Evolutionary conservation across 2,113 vertebrate species (phyloP).

Genomic region (Scortum barcoo): DNA sequence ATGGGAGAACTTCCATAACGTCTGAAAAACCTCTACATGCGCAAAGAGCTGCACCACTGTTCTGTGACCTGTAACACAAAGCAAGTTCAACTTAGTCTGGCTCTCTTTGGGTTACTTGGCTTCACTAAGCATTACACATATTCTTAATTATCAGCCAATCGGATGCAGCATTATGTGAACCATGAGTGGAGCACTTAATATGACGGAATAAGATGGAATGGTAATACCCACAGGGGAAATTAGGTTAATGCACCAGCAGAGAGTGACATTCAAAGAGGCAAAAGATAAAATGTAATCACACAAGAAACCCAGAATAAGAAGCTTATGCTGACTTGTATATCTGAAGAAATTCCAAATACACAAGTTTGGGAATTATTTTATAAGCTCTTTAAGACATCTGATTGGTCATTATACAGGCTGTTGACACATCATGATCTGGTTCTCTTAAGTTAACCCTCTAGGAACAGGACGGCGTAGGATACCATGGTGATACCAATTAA

Average conservation of each 20-base stretch:
- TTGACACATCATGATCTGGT: neutral
- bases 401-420: neutral
- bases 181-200: slow-evolving; percentile 5
- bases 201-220: neutral
- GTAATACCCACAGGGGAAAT: slow-evolving; percentile 3
- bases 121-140: neutral
- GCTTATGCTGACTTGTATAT: slow-evolving; percentile 3
- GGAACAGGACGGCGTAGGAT: neutral
- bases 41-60: neutral
- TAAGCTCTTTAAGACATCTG: neutral
- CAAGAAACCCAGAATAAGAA: slow-evolving; percentile 1
- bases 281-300: slow-evolving; percentile 14
- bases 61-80: neutral
- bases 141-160: slow-evolving; percentile 30
- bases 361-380: neutral
- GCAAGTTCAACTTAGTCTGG: neutral
- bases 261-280: neutral
- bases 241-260: slow-evolving; percentile 5
- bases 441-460: neutral
- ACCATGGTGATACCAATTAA: neutral
- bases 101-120: neutral
- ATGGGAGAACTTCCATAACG: neutral
- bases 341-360: neutral
- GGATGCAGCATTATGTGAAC: slow-evolving; percentile 3
- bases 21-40: neutral